phyloP scores from a whole-genome alignment of 2,888 invertebrate genomes.

The Xanthorhoe designata region DNA sequence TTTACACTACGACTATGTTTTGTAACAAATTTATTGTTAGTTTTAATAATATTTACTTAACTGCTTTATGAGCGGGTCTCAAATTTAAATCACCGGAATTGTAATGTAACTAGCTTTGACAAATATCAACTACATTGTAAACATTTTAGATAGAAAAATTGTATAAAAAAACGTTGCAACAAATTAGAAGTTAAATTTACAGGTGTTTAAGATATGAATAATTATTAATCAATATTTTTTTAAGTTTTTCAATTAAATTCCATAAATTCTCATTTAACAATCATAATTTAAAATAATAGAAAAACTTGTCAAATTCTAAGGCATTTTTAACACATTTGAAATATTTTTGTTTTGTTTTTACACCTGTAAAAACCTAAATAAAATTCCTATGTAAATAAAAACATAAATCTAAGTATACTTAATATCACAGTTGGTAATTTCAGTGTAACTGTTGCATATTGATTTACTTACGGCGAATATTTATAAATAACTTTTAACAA shows the following conservation, averaged over 20 bases:
- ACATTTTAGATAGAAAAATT: conserved; percentile 77
- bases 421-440: conserved; percentile 47
- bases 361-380: conserved; percentile 42
- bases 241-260: neutral
- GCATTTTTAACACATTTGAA: no score
- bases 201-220: conserved; percentile 27
- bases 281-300: no score
- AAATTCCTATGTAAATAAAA: conserved; percentile 81
- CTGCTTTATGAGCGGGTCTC: no score
- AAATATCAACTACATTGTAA: conserved; percentile 60
- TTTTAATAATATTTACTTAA: no score
- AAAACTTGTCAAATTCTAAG: no score
- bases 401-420: conserved; percentile 44
- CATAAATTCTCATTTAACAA: neutral
- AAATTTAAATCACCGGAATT: no score
- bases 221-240: neutral
- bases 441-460: conserved; percentile 41
- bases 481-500: no score
- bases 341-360: conserved; percentile 4
- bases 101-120: conserved; percentile 2
- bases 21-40: no score
- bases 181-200: conserved; percentile 25
- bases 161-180: conserved; percentile 61
- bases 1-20: no score
- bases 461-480: conserved; percentile 25